phyloP scores from a whole-genome alignment of 2,888 invertebrate species.

The Globia sparganii region DNA sequence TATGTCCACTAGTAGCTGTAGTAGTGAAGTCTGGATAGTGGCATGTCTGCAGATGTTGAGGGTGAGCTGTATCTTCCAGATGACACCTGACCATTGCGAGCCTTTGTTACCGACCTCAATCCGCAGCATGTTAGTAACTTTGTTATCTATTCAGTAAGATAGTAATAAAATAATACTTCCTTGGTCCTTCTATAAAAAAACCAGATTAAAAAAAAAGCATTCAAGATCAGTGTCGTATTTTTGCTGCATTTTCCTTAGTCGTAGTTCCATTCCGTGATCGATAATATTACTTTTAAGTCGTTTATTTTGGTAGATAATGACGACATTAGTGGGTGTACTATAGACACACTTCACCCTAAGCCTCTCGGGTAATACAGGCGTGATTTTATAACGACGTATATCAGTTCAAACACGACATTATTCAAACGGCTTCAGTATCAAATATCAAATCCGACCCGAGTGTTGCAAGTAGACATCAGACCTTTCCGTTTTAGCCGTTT shows the following conservation, averaged over 20 bases:
- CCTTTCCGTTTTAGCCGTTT: constrained; percentile 36
- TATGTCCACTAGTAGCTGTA: no score
- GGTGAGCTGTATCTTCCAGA: no score
- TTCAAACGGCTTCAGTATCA: constrained; percentile 28
- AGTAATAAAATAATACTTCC: not conserved
- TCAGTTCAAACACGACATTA: constrained; percentile 3
- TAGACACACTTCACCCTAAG: not conserved
- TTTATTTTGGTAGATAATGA: not conserved
- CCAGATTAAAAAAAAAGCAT: not conserved
- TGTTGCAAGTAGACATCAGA: constrained; percentile 32
- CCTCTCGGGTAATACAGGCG: not conserved
- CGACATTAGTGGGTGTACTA: not conserved
- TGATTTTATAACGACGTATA: not conserved
- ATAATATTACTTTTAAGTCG: not conserved
- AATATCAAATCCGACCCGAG: constrained; percentile 20
- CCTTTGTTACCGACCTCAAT: no score
- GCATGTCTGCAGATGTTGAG: no score
- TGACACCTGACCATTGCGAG: no score
- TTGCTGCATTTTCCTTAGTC: not conserved
- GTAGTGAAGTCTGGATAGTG: no score
- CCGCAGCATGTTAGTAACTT: no score
- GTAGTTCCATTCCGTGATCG: not conserved
- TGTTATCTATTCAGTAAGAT: not conserved
- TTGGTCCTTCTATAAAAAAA: not conserved
- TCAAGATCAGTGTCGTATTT: not conserved